Percentiles rank a stretch among this genome's conserved stretches.
Evolutionary conservation across 2,888 invertebrate species (phyloP).

Genomic region (Barypeithes pellucidus): DNA sequence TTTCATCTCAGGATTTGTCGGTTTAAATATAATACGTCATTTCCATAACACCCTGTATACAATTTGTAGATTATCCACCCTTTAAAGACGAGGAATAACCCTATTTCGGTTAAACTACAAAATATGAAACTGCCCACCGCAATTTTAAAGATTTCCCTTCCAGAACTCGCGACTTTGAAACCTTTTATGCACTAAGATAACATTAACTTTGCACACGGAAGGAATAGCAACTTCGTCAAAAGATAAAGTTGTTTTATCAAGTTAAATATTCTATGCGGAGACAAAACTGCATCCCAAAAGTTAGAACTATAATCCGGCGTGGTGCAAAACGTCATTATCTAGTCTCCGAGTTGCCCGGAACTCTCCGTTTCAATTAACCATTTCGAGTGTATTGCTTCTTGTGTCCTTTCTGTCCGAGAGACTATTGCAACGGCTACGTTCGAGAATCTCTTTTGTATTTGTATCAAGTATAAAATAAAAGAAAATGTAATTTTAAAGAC

Average conservation of each 20-base stretch:
- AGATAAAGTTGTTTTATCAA: slow-evolving; percentile 45
- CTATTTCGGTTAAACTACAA: background rate
- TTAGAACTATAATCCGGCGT: slow-evolving; percentile 42
- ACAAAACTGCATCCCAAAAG: slow-evolving; percentile 46
- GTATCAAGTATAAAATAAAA: too few relatives aligned
- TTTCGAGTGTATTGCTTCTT: slow-evolving; percentile 48
- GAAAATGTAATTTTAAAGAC: too few relatives aligned
- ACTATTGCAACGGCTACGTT: slow-evolving; percentile 32
- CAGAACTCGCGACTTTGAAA: slow-evolving; percentile 3
- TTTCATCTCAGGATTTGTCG: too few relatives aligned
- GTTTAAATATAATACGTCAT: too few relatives aligned
- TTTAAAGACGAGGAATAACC: too few relatives aligned
- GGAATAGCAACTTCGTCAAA: slow-evolving; percentile 35
- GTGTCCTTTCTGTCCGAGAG: slow-evolving; percentile 30
- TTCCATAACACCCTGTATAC: too few relatives aligned
- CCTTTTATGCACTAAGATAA: slow-evolving; percentile 24
- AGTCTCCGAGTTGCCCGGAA: slow-evolving; percentile 44
- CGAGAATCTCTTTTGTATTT: slow-evolving; percentile 14
- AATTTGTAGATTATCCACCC: too few relatives aligned
- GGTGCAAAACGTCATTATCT: slow-evolving; percentile 48
- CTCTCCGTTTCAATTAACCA: slow-evolving; percentile 51
- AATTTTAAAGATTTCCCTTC: slow-evolving; percentile 15
- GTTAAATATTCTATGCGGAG: slow-evolving; percentile 48
- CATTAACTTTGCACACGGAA: slow-evolving; percentile 20
- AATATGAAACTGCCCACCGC: background rate